phyloP scores from a whole-genome alignment of 2,113 vertebrate species.

The Geococcyx californianus region DNA sequence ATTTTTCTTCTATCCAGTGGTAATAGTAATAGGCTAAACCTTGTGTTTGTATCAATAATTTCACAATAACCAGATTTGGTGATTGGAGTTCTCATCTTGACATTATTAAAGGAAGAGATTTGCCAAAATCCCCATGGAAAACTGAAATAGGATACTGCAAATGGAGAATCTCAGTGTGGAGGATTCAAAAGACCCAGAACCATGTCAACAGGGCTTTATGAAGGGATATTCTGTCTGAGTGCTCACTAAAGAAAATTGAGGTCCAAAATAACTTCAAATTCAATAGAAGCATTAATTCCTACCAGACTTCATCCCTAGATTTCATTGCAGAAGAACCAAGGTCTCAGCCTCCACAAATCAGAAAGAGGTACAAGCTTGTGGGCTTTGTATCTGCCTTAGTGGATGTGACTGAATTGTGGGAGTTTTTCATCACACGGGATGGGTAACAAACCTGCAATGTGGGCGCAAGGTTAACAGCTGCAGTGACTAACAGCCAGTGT shows the following conservation, averaged over 20 bases:
- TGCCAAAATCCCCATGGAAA: neutral
- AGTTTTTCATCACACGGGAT: neutral
- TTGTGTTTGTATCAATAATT: neutral
- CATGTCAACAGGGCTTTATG: neutral
- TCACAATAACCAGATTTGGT: fast-evolving
- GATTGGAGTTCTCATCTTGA: neutral
- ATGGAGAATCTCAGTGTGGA: neutral
- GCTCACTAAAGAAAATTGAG: neutral
- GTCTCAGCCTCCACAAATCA: neutral
- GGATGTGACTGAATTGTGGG: neutral
- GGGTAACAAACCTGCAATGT: neutral
- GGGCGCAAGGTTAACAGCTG: neutral
- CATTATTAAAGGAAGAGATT: neutral
- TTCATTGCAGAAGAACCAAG: neutral
- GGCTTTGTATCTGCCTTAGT: neutral
- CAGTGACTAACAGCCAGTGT: neutral
- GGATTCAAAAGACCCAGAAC: neutral
- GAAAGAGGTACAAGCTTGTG: neutral
- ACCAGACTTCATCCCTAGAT: neutral
- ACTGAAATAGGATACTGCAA: neutral
- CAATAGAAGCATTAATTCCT: neutral
- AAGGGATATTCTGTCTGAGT: neutral
- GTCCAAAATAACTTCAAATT: neutral
- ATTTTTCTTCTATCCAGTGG: neutral
- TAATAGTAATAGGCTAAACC: neutral